Percentiles rank a stretch among this genome's conserved stretches.
These are phyloP conservation scores for Rhinatrema bivittatum DNA, from an alignment of 2,797 vertebrate genomes.

Conservation along the genomic window DNA sequence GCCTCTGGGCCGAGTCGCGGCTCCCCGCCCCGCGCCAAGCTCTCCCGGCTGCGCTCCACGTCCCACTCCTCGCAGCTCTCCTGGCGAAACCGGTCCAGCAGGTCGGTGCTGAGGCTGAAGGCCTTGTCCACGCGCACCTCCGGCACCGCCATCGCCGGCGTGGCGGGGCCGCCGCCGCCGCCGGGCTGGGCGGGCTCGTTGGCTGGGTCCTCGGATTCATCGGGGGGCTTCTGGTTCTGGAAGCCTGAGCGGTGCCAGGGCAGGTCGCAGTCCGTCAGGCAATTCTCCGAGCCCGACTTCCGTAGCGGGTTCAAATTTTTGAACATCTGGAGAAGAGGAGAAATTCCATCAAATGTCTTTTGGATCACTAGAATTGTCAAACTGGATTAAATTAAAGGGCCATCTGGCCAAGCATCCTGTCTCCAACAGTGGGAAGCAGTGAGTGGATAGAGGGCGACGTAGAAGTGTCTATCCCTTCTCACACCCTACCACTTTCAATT, in stretches of 20 bases:
- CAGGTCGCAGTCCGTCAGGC: slow-evolving; percentile 5
- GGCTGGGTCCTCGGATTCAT: too few relatives aligned
- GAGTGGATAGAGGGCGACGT: too few relatives aligned
- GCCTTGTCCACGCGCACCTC: slow-evolving; percentile 7
- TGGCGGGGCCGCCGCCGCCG: not conserved
- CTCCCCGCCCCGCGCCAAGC: not conserved
- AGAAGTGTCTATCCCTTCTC: too few relatives aligned
- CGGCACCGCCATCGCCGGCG: not conserved
- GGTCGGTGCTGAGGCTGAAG: not conserved
- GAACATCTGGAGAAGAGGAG: slow-evolving; percentile 6
- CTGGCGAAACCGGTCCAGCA: not conserved
- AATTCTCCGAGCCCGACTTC: slow-evolving; percentile 14
- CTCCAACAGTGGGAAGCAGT: too few relatives aligned
- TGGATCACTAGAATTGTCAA: too few relatives aligned
- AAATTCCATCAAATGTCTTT: too few relatives aligned
- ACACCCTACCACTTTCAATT: too few relatives aligned
- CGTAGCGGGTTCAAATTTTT: slow-evolving; percentile 12
- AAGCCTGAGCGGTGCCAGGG: not conserved
- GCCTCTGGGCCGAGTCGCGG: slow-evolving; percentile 15
- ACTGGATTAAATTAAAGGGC: too few relatives aligned
- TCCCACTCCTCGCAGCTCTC: slow-evolving; percentile 19
- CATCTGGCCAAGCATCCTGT: too few relatives aligned
- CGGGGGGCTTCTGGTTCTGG: not conserved
- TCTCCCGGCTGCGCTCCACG: not conserved
- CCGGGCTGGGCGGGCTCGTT: not conserved